Conservation (phyloP, 1,140 invertebrate species). For the Brachionus asplanchnoidis region DNA sequence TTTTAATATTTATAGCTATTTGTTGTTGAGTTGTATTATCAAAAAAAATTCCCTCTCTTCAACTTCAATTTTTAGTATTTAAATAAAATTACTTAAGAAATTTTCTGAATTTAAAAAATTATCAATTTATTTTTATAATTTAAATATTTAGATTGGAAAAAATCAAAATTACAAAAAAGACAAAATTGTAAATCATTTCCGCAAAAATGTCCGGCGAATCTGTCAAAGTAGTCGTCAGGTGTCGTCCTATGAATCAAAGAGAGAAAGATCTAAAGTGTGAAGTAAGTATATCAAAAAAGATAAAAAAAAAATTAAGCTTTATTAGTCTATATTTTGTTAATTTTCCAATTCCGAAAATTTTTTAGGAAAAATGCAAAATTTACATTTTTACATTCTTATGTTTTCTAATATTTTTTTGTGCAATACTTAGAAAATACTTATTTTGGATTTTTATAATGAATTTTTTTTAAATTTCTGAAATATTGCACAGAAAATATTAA, state of each 20-base stretch:
- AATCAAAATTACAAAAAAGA: not conserved
- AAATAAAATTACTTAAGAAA: not conserved
- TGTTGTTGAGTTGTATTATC: not conserved
- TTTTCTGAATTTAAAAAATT: not conserved
- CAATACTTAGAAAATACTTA: too few relatives aligned
- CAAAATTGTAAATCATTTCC: not conserved
- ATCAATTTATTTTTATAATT: not conserved
- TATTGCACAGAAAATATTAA: too few relatives aligned
- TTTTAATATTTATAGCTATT: not conserved
- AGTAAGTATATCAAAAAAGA: conserved; percentile 57
- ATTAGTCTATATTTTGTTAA: not conserved
- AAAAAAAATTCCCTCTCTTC: not conserved
- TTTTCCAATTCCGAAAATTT: too few relatives aligned
- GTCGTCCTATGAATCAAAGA: conserved; percentile 77
- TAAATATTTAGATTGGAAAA: not conserved
- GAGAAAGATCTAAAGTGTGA: conserved; percentile 69
- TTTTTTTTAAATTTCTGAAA: too few relatives aligned
- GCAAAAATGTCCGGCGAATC: conserved; percentile 61
- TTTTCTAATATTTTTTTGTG: too few relatives aligned
- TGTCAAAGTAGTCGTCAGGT: conserved; percentile 83
- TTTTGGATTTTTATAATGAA: too few relatives aligned
- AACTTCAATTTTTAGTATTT: not conserved
- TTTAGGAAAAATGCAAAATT: too few relatives aligned
- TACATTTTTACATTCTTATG: too few relatives aligned
- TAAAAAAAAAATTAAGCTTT: too few relatives aligned